These are phyloP conservation scores for Nymphalis c-album DNA, from an alignment of 2,888 invertebrate species.

Conservation along the genomic window DNA sequence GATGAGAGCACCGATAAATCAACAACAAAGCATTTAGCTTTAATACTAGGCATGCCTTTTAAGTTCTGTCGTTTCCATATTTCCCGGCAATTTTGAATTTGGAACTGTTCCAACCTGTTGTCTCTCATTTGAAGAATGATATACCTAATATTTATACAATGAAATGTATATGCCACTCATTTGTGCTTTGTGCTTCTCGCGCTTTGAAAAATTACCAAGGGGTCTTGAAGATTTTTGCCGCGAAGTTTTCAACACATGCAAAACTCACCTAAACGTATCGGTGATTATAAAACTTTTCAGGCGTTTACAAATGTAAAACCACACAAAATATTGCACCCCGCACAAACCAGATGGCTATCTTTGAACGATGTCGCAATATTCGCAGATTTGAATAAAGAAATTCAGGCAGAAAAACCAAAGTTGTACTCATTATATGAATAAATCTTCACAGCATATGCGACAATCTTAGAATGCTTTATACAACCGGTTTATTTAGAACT, in stretches of 20 bases:
- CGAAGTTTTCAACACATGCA: slow-evolving; percentile 36
- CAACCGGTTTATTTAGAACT: too few species aligned
- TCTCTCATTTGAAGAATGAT: slow-evolving; percentile 35
- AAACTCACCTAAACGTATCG: slow-evolving; percentile 33
- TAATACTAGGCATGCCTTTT: too few species aligned
- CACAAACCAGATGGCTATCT: slow-evolving; percentile 25
- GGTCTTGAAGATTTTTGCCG: slow-evolving; percentile 34
- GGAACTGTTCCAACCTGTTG: too few species aligned
- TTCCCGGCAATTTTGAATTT: too few species aligned
- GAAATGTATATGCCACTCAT: slow-evolving; percentile 21
- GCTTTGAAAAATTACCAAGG: slow-evolving; percentile 34
- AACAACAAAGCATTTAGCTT: too few species aligned
- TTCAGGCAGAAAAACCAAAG: slow-evolving; percentile 38
- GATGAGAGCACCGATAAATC: too few species aligned
- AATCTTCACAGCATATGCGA: not conserved
- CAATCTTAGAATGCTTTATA: slow-evolving; percentile 6
- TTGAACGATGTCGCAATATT: slow-evolving; percentile 22
- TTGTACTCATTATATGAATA: not conserved
- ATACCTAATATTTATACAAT: slow-evolving; percentile 35
- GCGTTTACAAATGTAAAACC: slow-evolving; percentile 23
- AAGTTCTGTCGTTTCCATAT: too few species aligned
- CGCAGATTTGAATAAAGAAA: slow-evolving; percentile 39
- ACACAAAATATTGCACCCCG: slow-evolving; percentile 34
- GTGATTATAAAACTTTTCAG: slow-evolving; percentile 26
- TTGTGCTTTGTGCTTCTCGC: slow-evolving; percentile 1